These are phyloP conservation scores for Lepus europaeus DNA, from an alignment of 2,113 vertebrate genomes.

Conservation along the genomic window DNA sequence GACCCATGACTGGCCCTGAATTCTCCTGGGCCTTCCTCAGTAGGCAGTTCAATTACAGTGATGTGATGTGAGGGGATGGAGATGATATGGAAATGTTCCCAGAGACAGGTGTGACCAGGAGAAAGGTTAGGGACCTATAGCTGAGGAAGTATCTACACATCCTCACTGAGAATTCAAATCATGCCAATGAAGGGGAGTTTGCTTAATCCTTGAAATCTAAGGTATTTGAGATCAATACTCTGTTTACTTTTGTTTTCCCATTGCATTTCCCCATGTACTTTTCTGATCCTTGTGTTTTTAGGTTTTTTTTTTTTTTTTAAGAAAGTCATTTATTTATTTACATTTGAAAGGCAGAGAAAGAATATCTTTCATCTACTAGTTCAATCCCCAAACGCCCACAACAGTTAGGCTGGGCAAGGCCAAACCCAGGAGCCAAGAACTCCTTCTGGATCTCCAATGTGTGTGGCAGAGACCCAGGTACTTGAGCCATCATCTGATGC, in stretches of 20 bases:
- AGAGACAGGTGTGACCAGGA: neutral
- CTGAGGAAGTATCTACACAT: neutral
- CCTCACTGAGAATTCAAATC: neutral
- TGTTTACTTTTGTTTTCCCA: neutral
- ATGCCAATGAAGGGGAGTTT: neutral
- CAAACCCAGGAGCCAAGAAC: no score
- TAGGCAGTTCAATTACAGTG: neutral
- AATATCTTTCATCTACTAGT: no score
- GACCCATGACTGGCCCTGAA: neutral
- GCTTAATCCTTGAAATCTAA: neutral
- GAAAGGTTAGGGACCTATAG: neutral
- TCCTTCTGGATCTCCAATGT: no score
- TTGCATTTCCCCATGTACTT: slow-evolving; percentile 13
- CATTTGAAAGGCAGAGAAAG: no score
- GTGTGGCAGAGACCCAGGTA: no score
- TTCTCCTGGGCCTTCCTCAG: neutral
- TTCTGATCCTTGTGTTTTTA: neutral
- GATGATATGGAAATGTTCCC: neutral
- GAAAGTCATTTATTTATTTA: no score
- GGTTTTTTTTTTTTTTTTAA: no score
- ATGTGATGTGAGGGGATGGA: neutral
- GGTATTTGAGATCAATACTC: neutral
- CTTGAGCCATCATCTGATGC: no score
- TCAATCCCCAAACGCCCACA: no score
- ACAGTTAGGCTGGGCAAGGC: no score